Evolutionary conservation across 1,140 invertebrate species (phyloP), one percentile per base, ranked within the genome.

Genomic region (Papilio dardanus): DNA sequence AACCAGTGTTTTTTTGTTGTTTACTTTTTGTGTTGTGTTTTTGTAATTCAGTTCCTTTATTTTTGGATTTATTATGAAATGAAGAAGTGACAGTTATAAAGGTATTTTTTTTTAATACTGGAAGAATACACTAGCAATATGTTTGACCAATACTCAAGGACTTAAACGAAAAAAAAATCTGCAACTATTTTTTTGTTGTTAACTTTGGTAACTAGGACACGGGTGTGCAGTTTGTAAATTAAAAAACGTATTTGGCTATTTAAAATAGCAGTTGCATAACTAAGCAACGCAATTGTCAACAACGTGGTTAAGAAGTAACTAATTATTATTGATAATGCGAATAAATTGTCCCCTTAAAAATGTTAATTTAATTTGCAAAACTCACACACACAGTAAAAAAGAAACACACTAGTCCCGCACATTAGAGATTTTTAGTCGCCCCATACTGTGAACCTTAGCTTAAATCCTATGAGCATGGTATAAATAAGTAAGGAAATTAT

Each of bases 11-110:
- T 54, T 40, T 54, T 19, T 54, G 21, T 73, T 28, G 42, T 73
- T 50, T 81, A 46, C 77, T 76, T 79, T 74, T 79, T 76, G 75
- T 81, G 76, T 65, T 79, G 58, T 79, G 68, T 77, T 74, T 73
- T 76, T 76, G 46, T 21, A 3, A 42, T 75, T 66, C 69, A 35
- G 58, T 62, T 71, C n/a, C 3, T 75, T 71, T 24, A 46, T 30
- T 75, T n/a, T 46, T 66, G 74, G 65, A 75, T 66, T 66, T 37
- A 54, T 42, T 33, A 28, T 10, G 74, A 46, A 46, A 75, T 73
- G 46, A 73, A 30, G 40, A 71, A 73, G 71, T 73, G 71, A 73
- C 19, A 46, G 37, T 21, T 42, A 30, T 30, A 50, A 42, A 31
- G 40, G 37, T 71, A 42, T 46, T n/a, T 30, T 30, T 28, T 71